Evolutionary conservation across 2,888 invertebrate genomes (phyloP).

Genomic region (Arenicola marina): DNA sequence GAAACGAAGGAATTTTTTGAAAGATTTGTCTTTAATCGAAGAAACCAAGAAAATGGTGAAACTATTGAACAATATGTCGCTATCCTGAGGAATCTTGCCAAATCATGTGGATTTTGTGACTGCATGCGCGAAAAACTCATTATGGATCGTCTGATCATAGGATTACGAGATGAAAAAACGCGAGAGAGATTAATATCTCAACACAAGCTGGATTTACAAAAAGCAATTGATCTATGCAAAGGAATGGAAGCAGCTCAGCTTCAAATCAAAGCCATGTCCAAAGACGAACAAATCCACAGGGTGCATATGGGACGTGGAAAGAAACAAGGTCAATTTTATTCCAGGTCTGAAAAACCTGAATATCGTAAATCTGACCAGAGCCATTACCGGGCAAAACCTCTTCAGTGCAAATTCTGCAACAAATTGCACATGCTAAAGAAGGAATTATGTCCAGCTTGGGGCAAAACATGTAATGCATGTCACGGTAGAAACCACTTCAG

Average conservation of each 20-base stretch:
- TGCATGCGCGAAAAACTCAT: constrained; percentile 4
- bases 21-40: background rate
- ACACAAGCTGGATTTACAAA: background rate
- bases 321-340: background rate
- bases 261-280: background rate
- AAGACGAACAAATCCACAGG: background rate
- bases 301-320: background rate
- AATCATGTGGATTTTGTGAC: constrained; percentile 2
- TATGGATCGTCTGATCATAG: constrained; percentile 1
- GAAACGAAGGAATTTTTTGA: constrained; percentile 6
- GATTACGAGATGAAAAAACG: background rate
- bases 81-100: background rate
- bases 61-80: constrained; percentile 3
- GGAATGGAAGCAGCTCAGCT: background rate
- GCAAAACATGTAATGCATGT: constrained; percentile 1
- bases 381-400: background rate
- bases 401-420: background rate
- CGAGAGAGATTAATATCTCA: background rate
- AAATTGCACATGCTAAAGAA: background rate
- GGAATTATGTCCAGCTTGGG: constrained; percentile 5
- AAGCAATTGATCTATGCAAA: background rate
- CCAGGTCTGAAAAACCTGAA: background rate
- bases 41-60: background rate
- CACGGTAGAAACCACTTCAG: background rate
- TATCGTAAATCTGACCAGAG: too few species aligned